Evolutionary conservation across 2,797 vertebrate species (phyloP).

Genomic region (Gallirallus australis): DNA sequence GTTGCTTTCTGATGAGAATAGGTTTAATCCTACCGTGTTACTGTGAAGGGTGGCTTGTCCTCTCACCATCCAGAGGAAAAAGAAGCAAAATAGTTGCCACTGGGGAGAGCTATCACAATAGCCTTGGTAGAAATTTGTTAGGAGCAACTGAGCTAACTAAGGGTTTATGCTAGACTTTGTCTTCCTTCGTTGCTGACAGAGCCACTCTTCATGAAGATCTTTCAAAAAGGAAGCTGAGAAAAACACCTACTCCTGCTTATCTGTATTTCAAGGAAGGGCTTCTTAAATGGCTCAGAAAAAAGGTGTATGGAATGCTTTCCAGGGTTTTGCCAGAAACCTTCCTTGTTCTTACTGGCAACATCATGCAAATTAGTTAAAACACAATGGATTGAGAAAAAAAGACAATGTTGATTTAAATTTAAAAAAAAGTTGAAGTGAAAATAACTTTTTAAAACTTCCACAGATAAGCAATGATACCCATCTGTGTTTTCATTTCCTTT

Average conservation of each 20-base stretch:
- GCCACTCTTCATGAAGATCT: not conserved
- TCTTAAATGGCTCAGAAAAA: not conserved
- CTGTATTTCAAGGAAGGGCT: not conserved
- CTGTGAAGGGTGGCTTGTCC: not conserved
- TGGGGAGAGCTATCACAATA: not conserved
- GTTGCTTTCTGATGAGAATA: not conserved
- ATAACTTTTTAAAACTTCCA: not conserved
- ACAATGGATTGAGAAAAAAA: not conserved
- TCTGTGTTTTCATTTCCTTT: not conserved
- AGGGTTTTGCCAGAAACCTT: not conserved
- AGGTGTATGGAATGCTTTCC: not conserved
- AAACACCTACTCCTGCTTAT: not conserved
- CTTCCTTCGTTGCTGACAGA: not conserved
- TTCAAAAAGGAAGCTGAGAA: not conserved
- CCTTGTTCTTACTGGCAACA: not conserved
- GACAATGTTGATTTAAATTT: not conserved
- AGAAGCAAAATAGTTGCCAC: not conserved
- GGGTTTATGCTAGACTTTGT: not conserved
- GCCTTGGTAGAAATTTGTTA: not conserved
- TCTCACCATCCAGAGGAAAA: not conserved
- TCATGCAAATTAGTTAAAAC: not conserved
- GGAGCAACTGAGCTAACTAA: not conserved
- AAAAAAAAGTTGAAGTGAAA: not conserved
- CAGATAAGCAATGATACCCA: not conserved
- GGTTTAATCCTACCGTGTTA: not conserved